Evolutionary conservation across 2,113 vertebrate species (phyloP).

Genomic region (Erythrocebus patas): DNA sequence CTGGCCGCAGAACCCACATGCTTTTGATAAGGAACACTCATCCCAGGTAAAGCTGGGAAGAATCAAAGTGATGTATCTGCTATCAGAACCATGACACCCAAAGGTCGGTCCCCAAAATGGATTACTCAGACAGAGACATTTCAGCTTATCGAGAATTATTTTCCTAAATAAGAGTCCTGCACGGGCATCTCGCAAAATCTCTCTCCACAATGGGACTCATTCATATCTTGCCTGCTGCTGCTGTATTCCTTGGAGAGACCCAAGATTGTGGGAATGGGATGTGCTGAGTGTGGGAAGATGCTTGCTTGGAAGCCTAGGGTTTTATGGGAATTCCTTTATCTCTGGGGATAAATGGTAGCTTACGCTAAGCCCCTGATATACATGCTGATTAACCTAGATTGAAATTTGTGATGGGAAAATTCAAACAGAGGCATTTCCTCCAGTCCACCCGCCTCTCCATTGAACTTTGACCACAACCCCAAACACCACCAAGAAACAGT

Average conservation of each 20-base stretch:
- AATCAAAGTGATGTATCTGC: neutral
- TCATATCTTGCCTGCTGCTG: fast-evolving
- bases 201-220: neutral
- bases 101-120: neutral
- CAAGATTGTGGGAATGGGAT: slow-evolving; percentile 39
- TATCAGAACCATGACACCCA: neutral
- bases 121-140: fast-evolving
- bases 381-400: neutral
- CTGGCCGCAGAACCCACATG: neutral
- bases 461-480: neutral
- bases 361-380: neutral
- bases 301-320: neutral
- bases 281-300: slow-evolving; percentile 58
- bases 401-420: slow-evolving; percentile 38
- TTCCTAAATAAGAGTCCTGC: neutral
- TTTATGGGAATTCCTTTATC: slow-evolving; percentile 52
- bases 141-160: neutral
- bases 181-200: neutral
- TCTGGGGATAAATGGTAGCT: neutral
- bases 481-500: neutral
- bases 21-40: neutral
- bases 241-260: slow-evolving; percentile 48
- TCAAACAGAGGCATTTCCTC: neutral
- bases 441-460: neutral
- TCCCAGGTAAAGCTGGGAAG: neutral